phyloP scores from a whole-genome alignment of 2,797 vertebrate genomes.

The Etheostoma nigrum region DNA sequence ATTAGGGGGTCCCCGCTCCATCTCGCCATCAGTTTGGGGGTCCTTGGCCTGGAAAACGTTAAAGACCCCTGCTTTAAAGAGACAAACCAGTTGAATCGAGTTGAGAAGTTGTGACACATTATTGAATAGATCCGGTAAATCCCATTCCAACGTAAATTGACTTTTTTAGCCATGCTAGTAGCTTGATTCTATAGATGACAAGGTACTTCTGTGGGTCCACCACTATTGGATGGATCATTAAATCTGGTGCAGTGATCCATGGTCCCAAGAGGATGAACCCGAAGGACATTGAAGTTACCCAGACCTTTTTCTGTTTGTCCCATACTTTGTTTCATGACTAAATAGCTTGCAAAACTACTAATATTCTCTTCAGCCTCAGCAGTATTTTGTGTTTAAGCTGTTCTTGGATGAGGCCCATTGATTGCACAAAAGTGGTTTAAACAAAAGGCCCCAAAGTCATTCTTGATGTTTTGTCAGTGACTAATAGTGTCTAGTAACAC shows the following conservation, averaged over 20 bases:
- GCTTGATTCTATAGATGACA: background rate
- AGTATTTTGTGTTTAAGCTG: background rate
- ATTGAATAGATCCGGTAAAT: background rate
- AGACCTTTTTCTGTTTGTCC: too few species aligned
- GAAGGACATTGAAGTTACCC: too few species aligned
- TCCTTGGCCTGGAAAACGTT: too few species aligned
- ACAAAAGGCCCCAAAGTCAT: background rate
- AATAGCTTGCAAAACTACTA: background rate
- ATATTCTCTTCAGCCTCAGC: background rate
- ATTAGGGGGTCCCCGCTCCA: too few species aligned
- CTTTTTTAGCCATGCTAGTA: background rate
- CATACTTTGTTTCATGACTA: background rate
- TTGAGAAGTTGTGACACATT: background rate
- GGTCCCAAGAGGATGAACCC: too few species aligned
- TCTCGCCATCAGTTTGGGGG: too few species aligned
- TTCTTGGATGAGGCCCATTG: background rate
- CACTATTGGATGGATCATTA: too few species aligned
- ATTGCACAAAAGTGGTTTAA: slow-evolving; percentile 8
- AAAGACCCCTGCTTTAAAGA: too few species aligned
- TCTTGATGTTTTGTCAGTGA: background rate
- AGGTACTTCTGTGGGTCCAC: background rate
- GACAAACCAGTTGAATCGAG: background rate
- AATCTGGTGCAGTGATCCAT: background rate
- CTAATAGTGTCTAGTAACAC: background rate
- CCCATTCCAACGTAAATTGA: background rate